phyloP scores from a whole-genome alignment of 2,113 vertebrate genomes.

The Carassius carassius region DNA sequence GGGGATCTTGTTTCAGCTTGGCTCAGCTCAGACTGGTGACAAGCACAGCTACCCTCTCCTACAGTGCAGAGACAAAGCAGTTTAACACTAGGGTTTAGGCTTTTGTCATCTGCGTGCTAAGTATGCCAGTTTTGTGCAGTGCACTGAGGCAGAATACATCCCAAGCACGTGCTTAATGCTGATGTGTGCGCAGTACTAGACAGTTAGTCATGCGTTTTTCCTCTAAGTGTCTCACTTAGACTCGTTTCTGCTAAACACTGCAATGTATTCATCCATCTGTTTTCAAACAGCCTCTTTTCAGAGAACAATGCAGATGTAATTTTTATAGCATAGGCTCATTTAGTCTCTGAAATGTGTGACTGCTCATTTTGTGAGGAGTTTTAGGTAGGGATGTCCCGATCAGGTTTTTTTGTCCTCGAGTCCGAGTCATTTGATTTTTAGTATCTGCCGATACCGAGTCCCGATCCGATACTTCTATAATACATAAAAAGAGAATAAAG shows the following conservation, averaged over 20 bases:
- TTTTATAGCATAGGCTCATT: not conserved
- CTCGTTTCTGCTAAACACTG: conserved; percentile 7
- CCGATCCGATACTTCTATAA: too few relatives aligned
- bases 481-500: too few relatives aligned
- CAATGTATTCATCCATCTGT: not conserved
- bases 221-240: conserved; percentile 4
- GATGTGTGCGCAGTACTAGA: not conserved
- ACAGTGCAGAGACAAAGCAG: conserved; percentile 20
- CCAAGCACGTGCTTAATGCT: not conserved
- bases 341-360: conserved; percentile 13
- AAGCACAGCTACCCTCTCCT: not conserved
- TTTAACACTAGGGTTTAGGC: conserved; percentile 7
- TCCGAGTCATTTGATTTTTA: too few relatives aligned
- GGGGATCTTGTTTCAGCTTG: not conserved
- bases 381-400: too few relatives aligned
- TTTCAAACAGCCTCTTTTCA: not conserved
- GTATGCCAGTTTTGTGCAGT: not conserved
- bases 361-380: not conserved
- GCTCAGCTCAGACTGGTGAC: conserved; percentile 7
- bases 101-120: not conserved
- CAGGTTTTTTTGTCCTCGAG: too few relatives aligned
- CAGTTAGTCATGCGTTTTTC: conserved; percentile 4
- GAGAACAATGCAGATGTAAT: not conserved
- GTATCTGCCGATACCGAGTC: too few relatives aligned
- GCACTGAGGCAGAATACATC: not conserved